Base-by-base conservation (phyloP, 2,888 invertebrate genomes). In the Hermodice carunculata region DNA sequence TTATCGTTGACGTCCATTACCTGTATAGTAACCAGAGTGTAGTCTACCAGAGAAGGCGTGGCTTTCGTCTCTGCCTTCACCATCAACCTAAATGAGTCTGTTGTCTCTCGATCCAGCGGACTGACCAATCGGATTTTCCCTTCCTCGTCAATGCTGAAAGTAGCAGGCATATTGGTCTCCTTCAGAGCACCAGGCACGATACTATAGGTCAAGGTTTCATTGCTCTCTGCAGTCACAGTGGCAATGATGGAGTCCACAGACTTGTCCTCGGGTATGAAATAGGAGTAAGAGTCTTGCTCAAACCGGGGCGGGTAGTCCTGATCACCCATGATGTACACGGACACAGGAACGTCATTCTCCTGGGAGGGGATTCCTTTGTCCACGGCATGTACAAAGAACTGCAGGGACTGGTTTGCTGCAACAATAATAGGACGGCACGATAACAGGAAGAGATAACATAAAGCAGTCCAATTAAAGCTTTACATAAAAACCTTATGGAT, bases 1-100 rank as follows among this genome's bases (percentile, higher is more conserved):
- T 95, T 94, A 86, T 96, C 96, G 86, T 97, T 96, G 73, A 93
- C 93, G 85, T 96, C 96, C 69, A 93, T 89, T 64, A 96, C 92
- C 86, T 93, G 92, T 61, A 96, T 88, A 4, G 90, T 89, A 66
- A 96, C 91, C 24, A 74, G 71, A 6, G 78, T 74, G 46, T 79
- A 69, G 14, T 91, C 90, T 24, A 91, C 92, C 32, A 93, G 84
- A 1, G 92, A 89, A 17, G 93, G 93, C 73, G 91, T 91, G 11
- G 91, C 90, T 73, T 90, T 89, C 0, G 92, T 92, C 81, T 93
- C 90, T 0, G 92, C 92, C 31, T 91, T 86, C 11, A 87, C 75
- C 4, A 80, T 79, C 42, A 87, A 67, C 32, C 75, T 79, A 69
- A 81, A 86, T 2, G 77, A 69, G 8, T 78, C 70, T 79, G 91